phyloP scores from a whole-genome alignment of 2,888 invertebrate species.

The Neoaliturus tenellus region DNA sequence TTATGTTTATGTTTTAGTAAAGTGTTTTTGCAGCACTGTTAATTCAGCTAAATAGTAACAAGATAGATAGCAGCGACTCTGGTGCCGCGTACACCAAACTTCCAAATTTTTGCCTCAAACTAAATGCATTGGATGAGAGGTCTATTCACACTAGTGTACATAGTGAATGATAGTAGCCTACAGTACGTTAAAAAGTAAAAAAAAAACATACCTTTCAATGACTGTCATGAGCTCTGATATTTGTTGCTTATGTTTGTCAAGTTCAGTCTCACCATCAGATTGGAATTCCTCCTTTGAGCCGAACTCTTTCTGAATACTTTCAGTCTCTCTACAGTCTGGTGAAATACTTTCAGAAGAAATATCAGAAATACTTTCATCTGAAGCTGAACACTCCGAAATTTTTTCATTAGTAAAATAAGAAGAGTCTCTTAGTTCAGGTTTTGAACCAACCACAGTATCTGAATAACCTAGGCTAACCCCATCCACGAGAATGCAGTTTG shows the following conservation, averaged over 20 bases:
- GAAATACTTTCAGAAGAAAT: constrained; percentile 1
- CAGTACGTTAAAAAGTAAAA: no score
- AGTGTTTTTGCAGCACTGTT: no score
- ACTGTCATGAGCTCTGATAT: constrained; percentile 1
- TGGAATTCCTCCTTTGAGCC: background rate
- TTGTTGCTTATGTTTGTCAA: background rate
- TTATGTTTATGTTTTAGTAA: no score
- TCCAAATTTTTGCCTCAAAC: no score
- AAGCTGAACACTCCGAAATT: background rate
- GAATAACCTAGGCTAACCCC: background rate
- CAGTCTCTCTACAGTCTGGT: background rate
- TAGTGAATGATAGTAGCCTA: no score
- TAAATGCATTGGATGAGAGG: no score
- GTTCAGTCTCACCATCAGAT: background rate
- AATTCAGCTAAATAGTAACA: no score
- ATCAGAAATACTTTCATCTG: constrained; percentile 29
- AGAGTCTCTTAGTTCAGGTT: background rate
- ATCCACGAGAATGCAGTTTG: background rate
- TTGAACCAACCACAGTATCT: background rate
- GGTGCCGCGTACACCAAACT: no score
- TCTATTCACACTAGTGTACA: no score
- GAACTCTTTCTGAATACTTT: background rate
- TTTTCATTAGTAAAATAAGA: background rate
- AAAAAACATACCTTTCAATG: constrained; percentile 7
- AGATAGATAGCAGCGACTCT: no score